These are phyloP conservation scores for Cnemophilus loriae DNA, from an alignment of 2,113 vertebrate species.

Conservation along the genomic window DNA sequence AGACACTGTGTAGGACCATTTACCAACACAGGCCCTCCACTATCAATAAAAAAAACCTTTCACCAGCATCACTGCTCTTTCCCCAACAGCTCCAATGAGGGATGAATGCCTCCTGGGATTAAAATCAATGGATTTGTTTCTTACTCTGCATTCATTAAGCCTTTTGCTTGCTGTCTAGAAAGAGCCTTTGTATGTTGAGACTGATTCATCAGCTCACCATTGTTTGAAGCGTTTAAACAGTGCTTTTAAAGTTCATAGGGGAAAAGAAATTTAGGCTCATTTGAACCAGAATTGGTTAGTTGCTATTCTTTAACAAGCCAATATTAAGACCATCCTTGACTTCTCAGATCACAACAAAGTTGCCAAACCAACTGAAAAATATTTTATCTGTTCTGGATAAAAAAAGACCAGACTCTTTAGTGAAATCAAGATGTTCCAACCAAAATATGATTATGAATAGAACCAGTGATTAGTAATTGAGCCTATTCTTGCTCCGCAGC, in stretches of 20 bases:
- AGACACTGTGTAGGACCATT: neutral
- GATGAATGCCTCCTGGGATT: neutral
- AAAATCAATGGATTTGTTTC: neutral
- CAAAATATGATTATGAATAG: neutral
- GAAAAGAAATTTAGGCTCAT: neutral
- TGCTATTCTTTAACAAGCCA: neutral
- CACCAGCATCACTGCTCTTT: neutral
- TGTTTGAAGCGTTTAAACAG: neutral
- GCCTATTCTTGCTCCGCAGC: neutral
- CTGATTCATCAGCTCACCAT: conserved; percentile 2
- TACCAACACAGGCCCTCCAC: neutral
- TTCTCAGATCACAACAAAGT: neutral
- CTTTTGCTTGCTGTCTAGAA: neutral
- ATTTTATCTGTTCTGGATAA: neutral
- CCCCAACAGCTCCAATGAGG: neutral
- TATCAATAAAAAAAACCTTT: neutral
- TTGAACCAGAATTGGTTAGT: neutral
- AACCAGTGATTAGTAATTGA: neutral
- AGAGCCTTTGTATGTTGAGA: neutral
- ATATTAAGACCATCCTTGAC: neutral
- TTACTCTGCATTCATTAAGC: neutral
- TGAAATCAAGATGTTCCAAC: neutral
- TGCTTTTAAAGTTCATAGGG: neutral
- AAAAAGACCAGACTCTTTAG: neutral
- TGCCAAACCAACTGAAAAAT: neutral